These are phyloP conservation scores for Hydraecia micacea DNA, from an alignment of 2,888 invertebrate genomes.

Conservation along the genomic window DNA sequence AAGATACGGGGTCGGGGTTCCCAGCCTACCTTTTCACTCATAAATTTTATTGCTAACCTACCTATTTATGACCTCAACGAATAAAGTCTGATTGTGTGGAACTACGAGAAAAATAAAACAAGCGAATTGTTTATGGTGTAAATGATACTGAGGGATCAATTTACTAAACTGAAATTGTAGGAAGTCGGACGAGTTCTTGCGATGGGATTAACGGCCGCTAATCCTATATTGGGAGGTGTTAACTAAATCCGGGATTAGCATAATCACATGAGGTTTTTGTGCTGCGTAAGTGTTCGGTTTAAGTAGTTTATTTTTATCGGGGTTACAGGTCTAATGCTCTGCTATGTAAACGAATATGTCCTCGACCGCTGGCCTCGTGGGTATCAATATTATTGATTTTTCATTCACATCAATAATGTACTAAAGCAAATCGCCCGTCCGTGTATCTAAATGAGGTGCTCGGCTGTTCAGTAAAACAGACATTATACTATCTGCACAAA, in stretches of 20 bases:
- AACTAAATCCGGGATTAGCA: slow-evolving; percentile 78
- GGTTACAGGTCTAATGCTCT: slow-evolving; percentile 43
- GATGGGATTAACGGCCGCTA: slow-evolving; percentile 74
- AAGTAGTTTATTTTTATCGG: slow-evolving; percentile 46
- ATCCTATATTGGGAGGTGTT: slow-evolving; percentile 82
- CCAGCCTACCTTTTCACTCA: slow-evolving; percentile 66
- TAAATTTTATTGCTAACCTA: slow-evolving; percentile 80
- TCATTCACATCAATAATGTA: slow-evolving; percentile 59
- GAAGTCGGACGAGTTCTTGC: slow-evolving; percentile 71
- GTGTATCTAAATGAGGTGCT: slow-evolving; percentile 21
- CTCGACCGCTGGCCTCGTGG: slow-evolving; percentile 15
- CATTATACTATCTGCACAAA: slow-evolving; percentile 27
- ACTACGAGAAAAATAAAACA: slow-evolving; percentile 52
- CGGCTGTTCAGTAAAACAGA: slow-evolving; percentile 15
- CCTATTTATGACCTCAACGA: slow-evolving; percentile 64
- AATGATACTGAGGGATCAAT: slow-evolving; percentile 68
- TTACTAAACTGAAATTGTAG: slow-evolving; percentile 74
- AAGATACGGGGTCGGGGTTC: slow-evolving; percentile 78
- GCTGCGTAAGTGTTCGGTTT: slow-evolving; percentile 45
- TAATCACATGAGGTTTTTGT: slow-evolving; percentile 70
- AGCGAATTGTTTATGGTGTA: slow-evolving; percentile 64
- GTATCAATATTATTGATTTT: slow-evolving; percentile 73
- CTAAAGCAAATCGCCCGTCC: slow-evolving; percentile 35
- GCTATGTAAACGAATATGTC: slow-evolving; percentile 21
- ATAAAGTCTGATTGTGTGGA: slow-evolving; percentile 58